Base-by-base conservation (phyloP, 2,113 vertebrate genomes). In the Anarrhichthys ocellatus region DNA sequence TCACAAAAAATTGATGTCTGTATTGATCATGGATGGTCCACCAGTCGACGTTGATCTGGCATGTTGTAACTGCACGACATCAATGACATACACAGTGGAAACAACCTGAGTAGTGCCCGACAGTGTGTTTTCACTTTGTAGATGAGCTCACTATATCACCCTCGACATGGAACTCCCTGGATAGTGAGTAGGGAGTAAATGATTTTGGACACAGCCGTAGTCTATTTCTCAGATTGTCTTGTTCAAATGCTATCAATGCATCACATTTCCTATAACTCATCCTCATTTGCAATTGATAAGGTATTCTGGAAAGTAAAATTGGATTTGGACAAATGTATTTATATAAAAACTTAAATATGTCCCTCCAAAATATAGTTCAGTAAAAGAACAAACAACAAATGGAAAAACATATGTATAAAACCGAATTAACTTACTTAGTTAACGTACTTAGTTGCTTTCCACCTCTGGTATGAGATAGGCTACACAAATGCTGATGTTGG, bases 381-480 rank as follows among this genome's bases (percentile, higher is more conserved):
- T 54, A 22, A 56, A 32, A 58, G 5, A 52, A 36, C 3, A 9
- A 56, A 56, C 10, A 14, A 32, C 17, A 61, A 58, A 72, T 58
- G 34, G 4, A 62, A 40, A 50, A 32, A 8, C 44, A 42, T 11
- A 18, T 8, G 50, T 27, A 72, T 62, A 20, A 36, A 62, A n/a
- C 14, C 29, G 11, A 13, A 42, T 54, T 17, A 52, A 36, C 38
- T 6, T 8, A 11, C 42, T 8, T 20, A 3, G 18, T 52, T 22
- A 52, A n/a, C 50, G 6, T 22, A 44, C 20, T 66, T 59, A 17
- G 50, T 46, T 78, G 32, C 52, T 78, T 74, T 85, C 71, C 86
- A 85, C 75, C 86, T 85, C 75, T 85, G 86, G 65, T 76, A 29
- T 44, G 36, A 64, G 71, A 84, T 6, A 22, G 34, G 2, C 0